A percentile compares a stretch with the other conserved stretches of the same genome.
These are phyloP conservation scores for Enteromius trimaculatus DNA, from an alignment of 2,797 vertebrate species.

Conservation along the genomic window DNA sequence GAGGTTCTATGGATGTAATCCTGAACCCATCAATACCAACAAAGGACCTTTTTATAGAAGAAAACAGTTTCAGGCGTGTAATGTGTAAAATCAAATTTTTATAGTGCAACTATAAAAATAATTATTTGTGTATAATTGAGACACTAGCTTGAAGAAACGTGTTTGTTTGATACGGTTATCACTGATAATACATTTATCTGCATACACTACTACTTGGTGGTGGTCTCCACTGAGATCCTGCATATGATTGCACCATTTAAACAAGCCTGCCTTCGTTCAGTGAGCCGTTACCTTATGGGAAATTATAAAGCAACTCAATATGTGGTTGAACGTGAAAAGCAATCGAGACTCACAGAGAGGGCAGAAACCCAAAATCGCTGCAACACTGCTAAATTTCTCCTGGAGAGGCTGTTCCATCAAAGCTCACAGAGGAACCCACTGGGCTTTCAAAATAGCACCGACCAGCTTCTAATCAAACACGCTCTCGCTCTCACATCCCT, in stretches of 20 bases:
- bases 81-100: background rate
- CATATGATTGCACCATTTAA: slow-evolving; percentile 34
- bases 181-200: background rate
- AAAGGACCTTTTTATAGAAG: background rate
- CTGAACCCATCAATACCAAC: background rate
- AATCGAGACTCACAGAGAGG: slow-evolving; percentile 20
- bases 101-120: background rate
- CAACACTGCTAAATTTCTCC: slow-evolving; percentile 13
- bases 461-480: slow-evolving; percentile 34
- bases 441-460: slow-evolving; percentile 44
- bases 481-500: slow-evolving; percentile 45
- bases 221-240: background rate
- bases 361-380: slow-evolving; percentile 4
- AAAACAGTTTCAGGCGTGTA: background rate
- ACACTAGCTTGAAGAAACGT: background rate
- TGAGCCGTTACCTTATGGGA: slow-evolving; percentile 26
- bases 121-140: background rate
- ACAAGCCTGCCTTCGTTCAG: background rate
- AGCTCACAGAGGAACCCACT: slow-evolving; percentile 32
- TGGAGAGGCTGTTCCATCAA: slow-evolving; percentile 32
- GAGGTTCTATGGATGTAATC: background rate
- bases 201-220: background rate
- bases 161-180: background rate
- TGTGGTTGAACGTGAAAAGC: slow-evolving; percentile 18
- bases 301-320: slow-evolving; percentile 29